phyloP scores from a whole-genome alignment of 1,140 invertebrate genomes.

The Conus ventricosus region DNA sequence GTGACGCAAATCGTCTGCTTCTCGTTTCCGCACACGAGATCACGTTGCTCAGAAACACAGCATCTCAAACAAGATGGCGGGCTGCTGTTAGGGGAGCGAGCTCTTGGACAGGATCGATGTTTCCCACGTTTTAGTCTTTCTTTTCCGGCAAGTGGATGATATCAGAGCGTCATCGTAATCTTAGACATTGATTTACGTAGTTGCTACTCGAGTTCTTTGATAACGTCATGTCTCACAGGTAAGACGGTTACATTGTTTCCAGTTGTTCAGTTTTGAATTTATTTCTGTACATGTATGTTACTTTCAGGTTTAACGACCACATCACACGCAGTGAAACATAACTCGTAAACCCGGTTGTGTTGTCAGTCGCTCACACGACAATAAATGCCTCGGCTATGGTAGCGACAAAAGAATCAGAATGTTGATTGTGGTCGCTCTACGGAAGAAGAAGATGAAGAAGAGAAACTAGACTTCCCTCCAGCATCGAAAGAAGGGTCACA shows the following conservation, averaged over 20 bases:
- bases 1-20: not conserved
- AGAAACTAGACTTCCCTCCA: too few relatives aligned
- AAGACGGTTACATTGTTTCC: not conserved
- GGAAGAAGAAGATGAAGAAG: too few relatives aligned
- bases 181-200: not conserved
- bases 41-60: not conserved
- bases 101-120: not conserved
- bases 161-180: not conserved
- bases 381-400: too few relatives aligned
- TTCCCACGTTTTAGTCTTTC: not conserved
- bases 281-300: too few relatives aligned
- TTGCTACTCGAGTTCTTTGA: not conserved
- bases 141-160: not conserved
- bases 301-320: too few relatives aligned
- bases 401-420: too few relatives aligned
- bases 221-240: constrained; percentile 13
- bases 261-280: too few relatives aligned
- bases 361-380: too few relatives aligned
- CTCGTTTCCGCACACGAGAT: not conserved
- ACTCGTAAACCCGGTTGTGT: too few relatives aligned
- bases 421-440: too few relatives aligned
- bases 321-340: too few relatives aligned
- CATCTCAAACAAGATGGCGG: constrained; percentile 16
- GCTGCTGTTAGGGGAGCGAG: not conserved
- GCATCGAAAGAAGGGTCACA: too few relatives aligned